Evolutionary conservation across 30 jellyfish, hydroid and myxozoan genomes (phyloP).

Genomic region (Rhopilema esculentum): DNA sequence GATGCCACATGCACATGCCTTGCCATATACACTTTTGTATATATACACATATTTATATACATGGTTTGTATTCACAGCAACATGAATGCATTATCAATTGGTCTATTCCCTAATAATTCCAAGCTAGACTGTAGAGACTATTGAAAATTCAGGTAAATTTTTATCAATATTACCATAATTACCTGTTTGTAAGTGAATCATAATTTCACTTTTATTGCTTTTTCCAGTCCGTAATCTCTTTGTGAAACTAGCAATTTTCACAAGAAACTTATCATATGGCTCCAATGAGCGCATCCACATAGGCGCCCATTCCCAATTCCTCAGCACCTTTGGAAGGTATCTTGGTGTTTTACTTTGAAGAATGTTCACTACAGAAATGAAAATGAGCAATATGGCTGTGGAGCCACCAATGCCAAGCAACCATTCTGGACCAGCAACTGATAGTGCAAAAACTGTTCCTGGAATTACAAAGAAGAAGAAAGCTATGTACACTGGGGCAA

Average conservation of each 20-base stretch:
- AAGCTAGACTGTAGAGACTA: background rate
- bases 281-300: constrained; percentile 83
- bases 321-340: constrained; percentile 59
- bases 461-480: constrained; percentile 81
- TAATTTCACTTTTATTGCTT: constrained; percentile 20
- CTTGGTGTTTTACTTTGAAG: constrained; percentile 70
- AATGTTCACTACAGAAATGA: constrained; percentile 61
- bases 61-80: too few relatives aligned
- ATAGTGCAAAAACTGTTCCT: constrained; percentile 71
- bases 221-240: constrained; percentile 26
- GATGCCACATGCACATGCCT: too few relatives aligned
- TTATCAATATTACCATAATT: constrained; percentile 32
- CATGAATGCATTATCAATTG: background rate
- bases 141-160: constrained; percentile 8
- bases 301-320: constrained; percentile 94
- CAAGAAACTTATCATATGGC: constrained; percentile 77
- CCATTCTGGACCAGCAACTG: constrained; percentile 83
- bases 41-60: too few relatives aligned
- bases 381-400: constrained; percentile 18
- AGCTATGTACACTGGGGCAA: constrained; percentile 84
- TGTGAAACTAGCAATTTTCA: constrained; percentile 22
- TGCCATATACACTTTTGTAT: too few relatives aligned
- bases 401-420: constrained; percentile 65
- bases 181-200: constrained; percentile 54
- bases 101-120: background rate